Base-by-base conservation (phyloP, 1,140 invertebrate genomes). In the Cotesia glomerata region DNA sequence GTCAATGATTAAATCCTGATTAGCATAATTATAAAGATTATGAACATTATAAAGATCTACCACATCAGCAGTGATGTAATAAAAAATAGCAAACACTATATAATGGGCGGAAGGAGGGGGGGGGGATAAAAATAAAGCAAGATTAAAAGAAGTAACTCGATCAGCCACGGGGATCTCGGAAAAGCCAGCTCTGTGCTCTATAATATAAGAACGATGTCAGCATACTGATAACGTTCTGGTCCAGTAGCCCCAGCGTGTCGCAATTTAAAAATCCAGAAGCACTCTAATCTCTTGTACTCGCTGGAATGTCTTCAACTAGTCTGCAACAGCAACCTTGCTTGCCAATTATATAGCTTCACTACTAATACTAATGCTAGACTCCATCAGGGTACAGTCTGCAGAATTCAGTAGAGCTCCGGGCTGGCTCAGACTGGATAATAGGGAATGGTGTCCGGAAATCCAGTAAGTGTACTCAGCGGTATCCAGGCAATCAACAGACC, bases 141-240 rank as follows among this genome's bases (percentile, higher is more conserved):
- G 11, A 26, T 32, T 13, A 61, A 61, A 61, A 32, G 16, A 13
- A 13, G 62, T 35, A 64, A 64, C 62, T 64, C 36, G 62, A 64
- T 64, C 62, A 64, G 35, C 34, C 9, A 61, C 58, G 26, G 58
- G 26, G 26, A 61, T 61, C 58, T 64, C n/a, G 62, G n/a, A 32
- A 18, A n/a, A 64, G 35, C 9, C 8, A 45, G 5, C 39, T 45
- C 39, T 45, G 11, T 26, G 39, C 39, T 45, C 8, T 11, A 35
- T 64, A 64, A 64, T 39, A 13, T 18, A 13, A 64, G 32, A 32
- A 64, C 62, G 62, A 64, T 64, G 34, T 39, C 32, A n/a, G 62
- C 62, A 64, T 64, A 64, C 62, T 64, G 62, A 64, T 64, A 64
- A 64, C 62, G 62, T 64, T 64, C 62, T 64, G 62, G 62, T 64